Conservation (phyloP, 2,797 vertebrate genomes). For the Melopsittacus undulatus region DNA sequence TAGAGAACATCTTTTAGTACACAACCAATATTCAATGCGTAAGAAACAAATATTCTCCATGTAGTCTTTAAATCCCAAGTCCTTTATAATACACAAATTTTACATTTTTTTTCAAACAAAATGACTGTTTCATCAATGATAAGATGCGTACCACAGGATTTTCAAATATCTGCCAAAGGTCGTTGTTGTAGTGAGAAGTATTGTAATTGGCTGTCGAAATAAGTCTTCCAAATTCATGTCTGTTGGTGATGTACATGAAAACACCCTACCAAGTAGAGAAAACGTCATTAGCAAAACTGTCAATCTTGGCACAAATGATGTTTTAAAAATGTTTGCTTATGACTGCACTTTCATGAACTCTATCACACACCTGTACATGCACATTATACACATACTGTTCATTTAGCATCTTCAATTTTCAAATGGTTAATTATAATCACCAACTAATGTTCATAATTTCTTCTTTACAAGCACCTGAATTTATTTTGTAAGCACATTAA, state of each 20-base stretch:
- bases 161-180: constrained; percentile 99
- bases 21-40: neutral
- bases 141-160: constrained; percentile 91
- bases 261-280: constrained; percentile 84
- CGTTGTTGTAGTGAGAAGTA: constrained; percentile 92
- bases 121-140: neutral
- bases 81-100: neutral
- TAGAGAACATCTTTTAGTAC: neutral
- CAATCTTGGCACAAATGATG: neutral
- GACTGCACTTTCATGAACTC: neutral
- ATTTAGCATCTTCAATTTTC: neutral
- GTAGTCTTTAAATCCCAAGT: neutral
- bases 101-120: neutral
- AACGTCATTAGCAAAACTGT: constrained; percentile 45
- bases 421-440: neutral
- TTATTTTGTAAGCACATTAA: neutral
- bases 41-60: neutral
- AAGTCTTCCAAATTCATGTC: constrained; percentile 95
- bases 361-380: neutral
- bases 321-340: neutral
- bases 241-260: constrained; percentile 98
- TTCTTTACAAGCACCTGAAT: neutral
- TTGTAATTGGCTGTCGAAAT: constrained; percentile 97
- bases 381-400: neutral
- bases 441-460: neutral